Conservation (phyloP, 2,797 vertebrate species). For the Euphonia xanthogaster region DNA sequence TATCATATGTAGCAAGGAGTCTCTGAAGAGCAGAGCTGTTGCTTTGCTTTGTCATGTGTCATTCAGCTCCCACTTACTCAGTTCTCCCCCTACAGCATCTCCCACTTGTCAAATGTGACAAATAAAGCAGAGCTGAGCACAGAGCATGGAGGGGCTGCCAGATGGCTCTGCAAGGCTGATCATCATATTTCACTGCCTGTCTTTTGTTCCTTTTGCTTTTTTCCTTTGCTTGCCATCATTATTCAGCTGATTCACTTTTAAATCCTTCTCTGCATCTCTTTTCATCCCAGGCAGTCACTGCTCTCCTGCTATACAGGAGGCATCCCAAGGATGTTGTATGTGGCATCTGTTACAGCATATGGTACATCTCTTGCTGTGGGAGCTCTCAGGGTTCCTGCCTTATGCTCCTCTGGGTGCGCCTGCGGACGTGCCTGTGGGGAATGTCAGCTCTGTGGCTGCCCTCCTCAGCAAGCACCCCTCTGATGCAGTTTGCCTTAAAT, state of each 20-base stretch:
- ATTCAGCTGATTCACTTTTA: slow-evolving; percentile 39
- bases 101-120: neutral
- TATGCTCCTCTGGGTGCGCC: rapidly evolving
- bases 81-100: neutral
- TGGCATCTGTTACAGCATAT: slow-evolving; percentile 59
- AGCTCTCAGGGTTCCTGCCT: neutral
- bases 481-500: neutral
- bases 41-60: slow-evolving; percentile 8
- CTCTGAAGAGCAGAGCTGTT: neutral
- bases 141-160: neutral
- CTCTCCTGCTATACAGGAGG: neutral
- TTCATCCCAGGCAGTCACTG: neutral
- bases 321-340: neutral
- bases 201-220: slow-evolving; percentile 38
- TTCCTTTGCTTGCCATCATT: neutral
- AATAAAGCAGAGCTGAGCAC: neutral
- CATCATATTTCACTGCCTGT: neutral
- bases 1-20: neutral
- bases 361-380: neutral
- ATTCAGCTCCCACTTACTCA: neutral
- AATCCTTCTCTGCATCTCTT: neutral
- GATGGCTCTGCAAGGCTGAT: neutral
- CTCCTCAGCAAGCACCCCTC: neutral
- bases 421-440: rapidly evolving
- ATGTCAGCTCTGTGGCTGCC: neutral